These are phyloP conservation scores for Ptilodon capucinus DNA, from an alignment of 2,888 invertebrate species.

Conservation along the genomic window DNA sequence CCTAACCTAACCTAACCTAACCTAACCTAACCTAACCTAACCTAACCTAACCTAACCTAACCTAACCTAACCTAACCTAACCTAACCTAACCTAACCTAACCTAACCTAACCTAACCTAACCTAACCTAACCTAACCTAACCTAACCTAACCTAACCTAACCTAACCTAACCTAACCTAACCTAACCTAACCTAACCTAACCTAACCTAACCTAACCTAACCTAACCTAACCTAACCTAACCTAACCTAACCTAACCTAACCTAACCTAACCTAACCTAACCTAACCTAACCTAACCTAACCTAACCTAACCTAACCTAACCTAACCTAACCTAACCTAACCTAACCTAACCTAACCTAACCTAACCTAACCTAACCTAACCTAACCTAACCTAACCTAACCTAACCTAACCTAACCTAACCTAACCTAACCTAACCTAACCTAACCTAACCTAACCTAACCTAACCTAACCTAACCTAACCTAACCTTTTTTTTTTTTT, in stretches of 20 bases:
- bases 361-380: slow-evolving; percentile 15
- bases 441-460: slow-evolving; percentile 19
- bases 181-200: slow-evolving; percentile 20
- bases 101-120: slow-evolving; percentile 19
- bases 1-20: slow-evolving; percentile 18
- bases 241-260: slow-evolving; percentile 22
- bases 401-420: slow-evolving; percentile 18
- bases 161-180: slow-evolving; percentile 10
- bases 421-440: slow-evolving; percentile 20
- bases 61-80: slow-evolving; percentile 21
- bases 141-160: slow-evolving; percentile 13
- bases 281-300: slow-evolving; percentile 15
- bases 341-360: slow-evolving; percentile 18
- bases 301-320: slow-evolving; percentile 18
- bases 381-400: slow-evolving; percentile 17
- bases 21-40: slow-evolving; percentile 9
- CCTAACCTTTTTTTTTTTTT: not conserved
- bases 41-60: slow-evolving; percentile 16
- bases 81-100: slow-evolving; percentile 19
- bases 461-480: slow-evolving; percentile 7
- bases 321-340: slow-evolving; percentile 20
- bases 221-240: slow-evolving; percentile 19
- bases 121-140: slow-evolving; percentile 19
- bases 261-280: slow-evolving; percentile 19
- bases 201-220: slow-evolving; percentile 21